phyloP scores from a whole-genome alignment of 2,888 invertebrate species.

The Ormyrus thymus region DNA sequence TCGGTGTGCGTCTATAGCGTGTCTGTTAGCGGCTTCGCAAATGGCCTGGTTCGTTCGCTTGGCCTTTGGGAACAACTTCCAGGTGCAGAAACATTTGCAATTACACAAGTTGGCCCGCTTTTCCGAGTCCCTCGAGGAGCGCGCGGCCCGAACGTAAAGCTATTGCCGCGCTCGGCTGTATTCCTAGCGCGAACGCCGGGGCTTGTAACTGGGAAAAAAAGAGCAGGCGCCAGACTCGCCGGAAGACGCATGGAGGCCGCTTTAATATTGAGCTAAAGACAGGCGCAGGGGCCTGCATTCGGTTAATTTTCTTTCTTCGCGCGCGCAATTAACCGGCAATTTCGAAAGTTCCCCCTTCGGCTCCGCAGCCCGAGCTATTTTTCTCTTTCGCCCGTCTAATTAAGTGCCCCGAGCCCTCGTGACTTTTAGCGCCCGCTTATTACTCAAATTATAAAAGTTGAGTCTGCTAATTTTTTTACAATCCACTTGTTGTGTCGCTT shows the following conservation, averaged over 20 bases:
- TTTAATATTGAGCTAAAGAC: background rate
- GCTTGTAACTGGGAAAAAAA: background rate
- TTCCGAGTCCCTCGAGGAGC: conserved; percentile 9
- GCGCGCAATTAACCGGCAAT: conserved; percentile 24
- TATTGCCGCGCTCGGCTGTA: background rate
- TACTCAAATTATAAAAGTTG: conserved; percentile 16
- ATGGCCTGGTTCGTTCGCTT: conserved; percentile 25
- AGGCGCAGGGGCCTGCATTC: background rate
- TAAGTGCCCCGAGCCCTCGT: background rate
- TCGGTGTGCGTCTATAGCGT: conserved; percentile 1
- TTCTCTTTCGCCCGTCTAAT: background rate
- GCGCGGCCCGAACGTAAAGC: conserved; percentile 2
- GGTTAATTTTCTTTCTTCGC: conserved; percentile 7
- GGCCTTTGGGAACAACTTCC: conserved; percentile 39
- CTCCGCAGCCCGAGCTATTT: background rate
- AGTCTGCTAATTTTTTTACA: conserved; percentile 20
- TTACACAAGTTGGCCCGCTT: conserved; percentile 50
- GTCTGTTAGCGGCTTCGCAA: conserved; percentile 29
- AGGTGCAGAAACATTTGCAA: conserved; percentile 53
- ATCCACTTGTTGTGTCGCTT: conserved; percentile 5
- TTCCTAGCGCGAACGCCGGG: background rate
- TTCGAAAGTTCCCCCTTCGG: conserved; percentile 11
- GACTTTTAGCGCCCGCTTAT: conserved; percentile 5
- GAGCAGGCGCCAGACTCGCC: background rate
- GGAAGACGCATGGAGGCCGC: background rate